phyloP scores from a whole-genome alignment of 2,113 vertebrate genomes.

The Daphoenositta chrysoptera region DNA sequence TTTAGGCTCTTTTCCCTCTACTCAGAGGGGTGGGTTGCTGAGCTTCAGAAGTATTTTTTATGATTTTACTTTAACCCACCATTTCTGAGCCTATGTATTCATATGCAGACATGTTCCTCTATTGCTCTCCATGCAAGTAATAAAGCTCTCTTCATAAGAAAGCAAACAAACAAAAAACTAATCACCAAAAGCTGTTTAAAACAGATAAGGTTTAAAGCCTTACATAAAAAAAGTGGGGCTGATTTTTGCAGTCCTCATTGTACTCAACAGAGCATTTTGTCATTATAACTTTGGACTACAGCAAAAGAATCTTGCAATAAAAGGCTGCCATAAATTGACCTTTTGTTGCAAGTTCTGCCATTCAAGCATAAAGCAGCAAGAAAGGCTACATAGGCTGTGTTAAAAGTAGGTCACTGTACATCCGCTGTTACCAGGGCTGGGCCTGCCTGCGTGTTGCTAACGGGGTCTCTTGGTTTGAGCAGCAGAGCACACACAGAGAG shows the following conservation, averaged over 20 bases:
- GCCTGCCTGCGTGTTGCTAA: not conserved
- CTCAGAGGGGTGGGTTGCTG: not conserved
- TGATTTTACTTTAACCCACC: not conserved
- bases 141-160: not conserved
- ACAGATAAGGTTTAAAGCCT: not conserved
- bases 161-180: not conserved
- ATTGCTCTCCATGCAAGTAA: not conserved
- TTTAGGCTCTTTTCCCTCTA: not conserved
- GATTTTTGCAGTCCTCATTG: not conserved
- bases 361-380: slow-evolving; percentile 53
- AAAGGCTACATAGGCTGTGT: slow-evolving; percentile 22
- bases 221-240: not conserved
- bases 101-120: not conserved
- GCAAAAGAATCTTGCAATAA: slow-evolving; percentile 17
- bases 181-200: slow-evolving; percentile 19
- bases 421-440: not conserved
- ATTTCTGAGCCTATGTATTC: not conserved
- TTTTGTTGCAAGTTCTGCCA: slow-evolving; percentile 56
- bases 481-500: not conserved
- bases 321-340: slow-evolving; percentile 54
- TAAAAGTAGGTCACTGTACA: slow-evolving; percentile 61
- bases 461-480: not conserved
- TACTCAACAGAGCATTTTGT: not conserved
- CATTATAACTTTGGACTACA: not conserved
- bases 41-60: not conserved